Conservation (phyloP, 2,113 vertebrate genomes). For the Pithys albifrons region DNA sequence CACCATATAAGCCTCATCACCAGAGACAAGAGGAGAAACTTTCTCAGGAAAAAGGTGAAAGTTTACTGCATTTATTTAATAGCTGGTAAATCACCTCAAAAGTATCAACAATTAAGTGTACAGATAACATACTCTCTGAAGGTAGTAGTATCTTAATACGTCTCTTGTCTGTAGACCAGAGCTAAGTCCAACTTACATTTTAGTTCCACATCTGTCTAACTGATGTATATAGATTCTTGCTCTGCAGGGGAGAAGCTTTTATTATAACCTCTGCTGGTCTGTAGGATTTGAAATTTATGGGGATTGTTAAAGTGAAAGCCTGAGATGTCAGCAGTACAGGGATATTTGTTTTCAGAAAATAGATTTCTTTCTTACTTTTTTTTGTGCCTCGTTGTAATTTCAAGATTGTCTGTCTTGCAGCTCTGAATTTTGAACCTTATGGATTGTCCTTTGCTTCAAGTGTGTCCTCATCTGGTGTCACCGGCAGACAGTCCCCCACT, state of each 20-base stretch:
- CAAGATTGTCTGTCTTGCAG: conserved; percentile 72
- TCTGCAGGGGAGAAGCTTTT: neutral
- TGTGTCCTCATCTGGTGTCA: conserved; percentile 79
- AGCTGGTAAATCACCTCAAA: neutral
- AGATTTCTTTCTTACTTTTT: neutral
- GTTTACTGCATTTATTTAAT: neutral
- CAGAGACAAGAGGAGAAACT: conserved; percentile 91
- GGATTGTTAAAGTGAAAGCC: neutral
- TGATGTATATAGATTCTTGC: neutral
- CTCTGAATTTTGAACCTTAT: conserved; percentile 92
- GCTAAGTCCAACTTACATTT: neutral
- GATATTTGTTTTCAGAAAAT: neutral
- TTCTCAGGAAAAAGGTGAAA: conserved; percentile 87
- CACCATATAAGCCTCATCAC: conserved; percentile 93
- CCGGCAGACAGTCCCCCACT: conserved; percentile 90
- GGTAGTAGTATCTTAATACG: neutral
- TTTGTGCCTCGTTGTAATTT: neutral
- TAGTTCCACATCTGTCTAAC: neutral
- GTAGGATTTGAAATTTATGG: neutral
- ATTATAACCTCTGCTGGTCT: neutral
- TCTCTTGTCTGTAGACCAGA: neutral
- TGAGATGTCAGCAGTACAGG: neutral
- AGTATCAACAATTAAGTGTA: neutral
- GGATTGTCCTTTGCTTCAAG: conserved; percentile 85
- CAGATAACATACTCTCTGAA: neutral